Conservation (phyloP, 2,888 invertebrate genomes). For the Hedya salicella region DNA sequence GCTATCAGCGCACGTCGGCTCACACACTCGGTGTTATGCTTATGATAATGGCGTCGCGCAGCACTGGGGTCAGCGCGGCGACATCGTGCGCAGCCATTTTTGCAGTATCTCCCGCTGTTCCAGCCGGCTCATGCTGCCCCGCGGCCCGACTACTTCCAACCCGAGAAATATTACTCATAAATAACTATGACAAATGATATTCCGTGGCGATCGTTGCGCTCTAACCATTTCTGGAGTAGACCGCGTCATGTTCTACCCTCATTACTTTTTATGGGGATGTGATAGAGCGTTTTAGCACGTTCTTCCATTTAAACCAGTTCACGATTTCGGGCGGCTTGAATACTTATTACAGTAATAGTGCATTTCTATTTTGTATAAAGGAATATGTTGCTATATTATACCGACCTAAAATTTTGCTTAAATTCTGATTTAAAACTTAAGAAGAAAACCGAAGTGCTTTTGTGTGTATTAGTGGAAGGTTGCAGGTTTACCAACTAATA, state of each 20-base stretch:
- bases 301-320: conserved; percentile 47
- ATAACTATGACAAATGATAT: conserved; percentile 74
- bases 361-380: neutral
- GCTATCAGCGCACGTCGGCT: conserved; percentile 59
- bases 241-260: conserved; percentile 51
- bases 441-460: conserved; percentile 57
- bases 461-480: conserved; percentile 69
- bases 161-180: conserved; percentile 62
- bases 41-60: conserved; percentile 60
- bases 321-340: conserved; percentile 45
- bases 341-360: conserved; percentile 1
- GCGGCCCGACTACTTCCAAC: conserved; percentile 59
- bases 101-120: conserved; percentile 68
- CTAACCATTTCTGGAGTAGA: conserved; percentile 57
- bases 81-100: conserved; percentile 76
- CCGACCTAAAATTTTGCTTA: no score
- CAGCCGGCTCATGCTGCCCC: conserved; percentile 52
- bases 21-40: conserved; percentile 68
- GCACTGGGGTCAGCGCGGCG: conserved; percentile 58
- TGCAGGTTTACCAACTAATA: conserved; percentile 65
- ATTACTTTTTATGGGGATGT: conserved; percentile 64
- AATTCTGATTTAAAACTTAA: neutral
- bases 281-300: conserved; percentile 56
- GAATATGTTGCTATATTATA: no score
- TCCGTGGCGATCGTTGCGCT: conserved; percentile 54